Evolutionary conservation across 30 jellyfish, hydroid and myxozoan species (phyloP).

Genomic region (Hydra vulgaris): DNA sequence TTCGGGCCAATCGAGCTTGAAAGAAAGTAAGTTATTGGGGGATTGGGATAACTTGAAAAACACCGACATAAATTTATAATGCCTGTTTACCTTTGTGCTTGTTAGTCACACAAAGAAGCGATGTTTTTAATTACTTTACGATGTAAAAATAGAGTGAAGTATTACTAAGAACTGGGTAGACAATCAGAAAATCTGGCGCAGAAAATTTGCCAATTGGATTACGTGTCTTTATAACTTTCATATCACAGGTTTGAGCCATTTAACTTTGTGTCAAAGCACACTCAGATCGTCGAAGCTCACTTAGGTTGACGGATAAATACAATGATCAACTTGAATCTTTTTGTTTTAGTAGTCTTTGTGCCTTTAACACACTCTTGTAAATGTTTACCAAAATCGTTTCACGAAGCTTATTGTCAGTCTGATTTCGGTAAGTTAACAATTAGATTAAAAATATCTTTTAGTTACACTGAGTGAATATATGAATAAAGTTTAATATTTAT

Average conservation of each 20-base stretch:
- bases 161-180: background rate
- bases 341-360: background rate
- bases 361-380: conserved; percentile 33
- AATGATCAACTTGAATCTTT: too few species aligned
- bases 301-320: too few species aligned
- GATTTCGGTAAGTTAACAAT: conserved; percentile 72
- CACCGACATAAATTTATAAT: background rate
- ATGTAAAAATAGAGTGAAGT: background rate
- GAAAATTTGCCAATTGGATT: background rate
- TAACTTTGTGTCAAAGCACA: background rate
- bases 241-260: background rate
- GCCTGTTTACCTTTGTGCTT: background rate
- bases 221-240: background rate
- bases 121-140: background rate
- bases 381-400: conserved; percentile 73
- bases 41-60: background rate
- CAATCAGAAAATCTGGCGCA: background rate
- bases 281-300: background rate
- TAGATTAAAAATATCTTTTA: background rate
- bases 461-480: too few species aligned
- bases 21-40: too few species aligned
- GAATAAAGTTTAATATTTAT: too few species aligned
- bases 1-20: too few species aligned
- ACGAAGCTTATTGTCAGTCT: conserved; percentile 89
- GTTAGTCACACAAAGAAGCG: background rate